Percentiles rank a stretch among this genome's conserved stretches.
Conservation (phyloP, 2,888 invertebrate species). For the Venusia cambrica region DNA sequence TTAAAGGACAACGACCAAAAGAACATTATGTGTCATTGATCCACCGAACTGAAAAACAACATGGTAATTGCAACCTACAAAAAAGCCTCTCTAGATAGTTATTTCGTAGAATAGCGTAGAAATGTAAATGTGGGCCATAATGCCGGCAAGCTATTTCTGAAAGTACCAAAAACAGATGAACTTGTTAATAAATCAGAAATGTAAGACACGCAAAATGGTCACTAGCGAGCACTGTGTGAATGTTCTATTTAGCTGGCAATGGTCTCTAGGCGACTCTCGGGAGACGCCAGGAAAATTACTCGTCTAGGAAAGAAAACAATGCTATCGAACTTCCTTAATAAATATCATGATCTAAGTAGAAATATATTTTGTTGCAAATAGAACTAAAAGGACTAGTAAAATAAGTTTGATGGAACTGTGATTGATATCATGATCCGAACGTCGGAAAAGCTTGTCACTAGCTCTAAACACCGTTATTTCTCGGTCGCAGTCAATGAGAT, state of each 20-base stretch:
- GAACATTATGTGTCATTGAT: constrained; percentile 19
- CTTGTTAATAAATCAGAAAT: constrained; percentile 41
- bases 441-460: constrained; percentile 38
- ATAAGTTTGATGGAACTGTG: constrained; percentile 22
- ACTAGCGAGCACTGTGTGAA: constrained; percentile 30
- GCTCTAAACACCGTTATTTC: constrained; percentile 45
- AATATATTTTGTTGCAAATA: too few species aligned
- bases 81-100: constrained; percentile 25
- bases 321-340: constrained; percentile 19
- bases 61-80: constrained; percentile 15
- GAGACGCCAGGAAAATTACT: constrained; percentile 38
- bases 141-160: constrained; percentile 29
- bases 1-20: constrained; percentile 19
- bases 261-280: constrained; percentile 22
- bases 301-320: constrained; percentile 29
- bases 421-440: constrained; percentile 32
- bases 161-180: constrained; percentile 25
- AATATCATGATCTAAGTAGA: too few species aligned
- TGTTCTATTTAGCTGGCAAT: constrained; percentile 34
- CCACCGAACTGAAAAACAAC: constrained; percentile 17
- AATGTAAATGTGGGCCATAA: constrained; percentile 39
- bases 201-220: constrained; percentile 36
- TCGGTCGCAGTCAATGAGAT: constrained; percentile 49
- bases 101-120: constrained; percentile 27
- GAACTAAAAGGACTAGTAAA: constrained; percentile 15